phyloP scores from a whole-genome alignment of 30 jellyfish, hydroid and myxozoan species.

The Cassiopea andromeda region DNA sequence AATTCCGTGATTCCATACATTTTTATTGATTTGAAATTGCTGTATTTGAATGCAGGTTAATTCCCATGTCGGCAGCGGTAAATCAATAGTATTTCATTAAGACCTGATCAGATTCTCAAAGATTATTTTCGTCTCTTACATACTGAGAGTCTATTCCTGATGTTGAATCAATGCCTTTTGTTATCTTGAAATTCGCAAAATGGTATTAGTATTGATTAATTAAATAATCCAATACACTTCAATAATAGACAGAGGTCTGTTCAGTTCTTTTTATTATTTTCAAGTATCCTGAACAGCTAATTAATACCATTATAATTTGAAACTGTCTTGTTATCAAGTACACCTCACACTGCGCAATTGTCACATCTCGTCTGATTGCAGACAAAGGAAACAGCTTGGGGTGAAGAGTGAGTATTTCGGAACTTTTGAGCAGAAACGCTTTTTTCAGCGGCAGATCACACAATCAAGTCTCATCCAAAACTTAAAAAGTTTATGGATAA shows the following conservation, averaged over 20 bases:
- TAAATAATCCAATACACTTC: not conserved
- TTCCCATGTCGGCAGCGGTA: not conserved
- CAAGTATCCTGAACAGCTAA: not conserved
- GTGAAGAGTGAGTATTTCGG: too few relatives aligned
- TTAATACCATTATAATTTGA: not conserved
- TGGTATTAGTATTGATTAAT: not conserved
- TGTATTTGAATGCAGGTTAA: not conserved
- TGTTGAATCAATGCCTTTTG: not conserved
- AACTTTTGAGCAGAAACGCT: too few relatives aligned
- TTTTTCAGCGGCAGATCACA: too few relatives aligned
- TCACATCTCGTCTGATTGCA: too few relatives aligned
- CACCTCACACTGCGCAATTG: too few relatives aligned
- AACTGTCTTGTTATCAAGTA: too few relatives aligned
- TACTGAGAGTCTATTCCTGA: not conserved
- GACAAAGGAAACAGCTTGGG: too few relatives aligned
- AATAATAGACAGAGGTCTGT: not conserved
- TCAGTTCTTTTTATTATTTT: too few relatives aligned
- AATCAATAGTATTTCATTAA: not conserved
- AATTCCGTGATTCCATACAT: not conserved
- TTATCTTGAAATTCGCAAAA: not conserved
- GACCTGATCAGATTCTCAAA: not conserved
- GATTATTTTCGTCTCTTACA: not conserved
- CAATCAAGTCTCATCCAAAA: too few relatives aligned
- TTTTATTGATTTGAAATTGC: not conserved
- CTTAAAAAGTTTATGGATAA: too few relatives aligned